phyloP scores from a whole-genome alignment of 2,797 vertebrate species.

The Zenarchopterus dispar region DNA sequence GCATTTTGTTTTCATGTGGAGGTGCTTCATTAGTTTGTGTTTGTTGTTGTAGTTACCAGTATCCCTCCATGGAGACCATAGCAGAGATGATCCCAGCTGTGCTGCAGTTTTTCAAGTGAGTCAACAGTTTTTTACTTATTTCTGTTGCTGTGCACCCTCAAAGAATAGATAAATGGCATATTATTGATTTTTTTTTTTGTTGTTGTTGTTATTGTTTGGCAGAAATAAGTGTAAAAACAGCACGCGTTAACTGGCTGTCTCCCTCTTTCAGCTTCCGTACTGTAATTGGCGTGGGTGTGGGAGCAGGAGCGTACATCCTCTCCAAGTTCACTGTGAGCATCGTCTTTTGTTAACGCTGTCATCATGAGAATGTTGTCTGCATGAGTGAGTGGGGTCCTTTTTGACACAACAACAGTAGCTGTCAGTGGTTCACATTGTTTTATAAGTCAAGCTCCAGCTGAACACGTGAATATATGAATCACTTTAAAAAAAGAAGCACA shows the following conservation, averaged over 20 bases:
- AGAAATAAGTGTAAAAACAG: neutral
- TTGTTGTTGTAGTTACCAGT: conserved; percentile 84
- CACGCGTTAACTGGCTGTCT: conserved; percentile 8
- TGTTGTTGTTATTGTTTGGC: neutral
- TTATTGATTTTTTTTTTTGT: neutral
- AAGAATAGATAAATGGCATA: neutral
- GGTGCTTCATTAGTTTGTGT: neutral
- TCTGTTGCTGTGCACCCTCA: neutral
- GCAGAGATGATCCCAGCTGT: conserved; percentile 91
- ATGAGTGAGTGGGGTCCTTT: neutral
- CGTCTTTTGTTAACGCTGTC: neutral
- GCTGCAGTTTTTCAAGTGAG: conserved; percentile 92
- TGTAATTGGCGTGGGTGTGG: conserved; percentile 90
- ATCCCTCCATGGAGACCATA: conserved; percentile 89
- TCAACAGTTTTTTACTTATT: conserved; percentile 17
- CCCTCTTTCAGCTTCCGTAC: conserved; percentile 83
- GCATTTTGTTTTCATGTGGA: neutral
- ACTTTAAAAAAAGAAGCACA: no score
- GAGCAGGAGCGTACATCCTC: conserved; percentile 89
- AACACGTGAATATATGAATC: neutral
- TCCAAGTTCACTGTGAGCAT: conserved; percentile 89
- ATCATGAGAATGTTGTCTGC: neutral
- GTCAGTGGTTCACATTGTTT: neutral
- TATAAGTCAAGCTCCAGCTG: neutral
- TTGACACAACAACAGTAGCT: neutral